Percentiles rank a stretch among this genome's conserved stretches.
Evolutionary conservation across 2,888 invertebrate genomes (phyloP).

Genomic region (Papilio demoleus): DNA sequence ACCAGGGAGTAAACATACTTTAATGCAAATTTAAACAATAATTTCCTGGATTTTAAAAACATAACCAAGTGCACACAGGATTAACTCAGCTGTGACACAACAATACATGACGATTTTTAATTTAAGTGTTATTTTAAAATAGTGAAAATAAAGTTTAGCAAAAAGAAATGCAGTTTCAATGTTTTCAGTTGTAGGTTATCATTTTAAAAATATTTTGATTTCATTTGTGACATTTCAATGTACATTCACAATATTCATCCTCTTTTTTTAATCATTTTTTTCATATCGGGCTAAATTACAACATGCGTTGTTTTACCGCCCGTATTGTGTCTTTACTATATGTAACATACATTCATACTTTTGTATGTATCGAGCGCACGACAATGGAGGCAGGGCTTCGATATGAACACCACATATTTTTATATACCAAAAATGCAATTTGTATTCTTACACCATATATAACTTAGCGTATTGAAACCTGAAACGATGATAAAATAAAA

Average conservation of each 20-base stretch:
- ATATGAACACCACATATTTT: not conserved
- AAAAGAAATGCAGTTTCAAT: not conserved
- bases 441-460: constrained; percentile 19
- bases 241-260: too few relatives aligned
- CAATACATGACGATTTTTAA: too few relatives aligned
- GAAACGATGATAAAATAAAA: not conserved
- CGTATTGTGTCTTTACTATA: not conserved
- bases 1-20: not conserved
- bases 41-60: not conserved
- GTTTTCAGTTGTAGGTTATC: too few relatives aligned
- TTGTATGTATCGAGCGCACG: not conserved
- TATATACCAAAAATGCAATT: constrained; percentile 27
- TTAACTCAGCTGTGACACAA: not conserved
- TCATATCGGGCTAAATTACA: too few relatives aligned
- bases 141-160: not conserved
- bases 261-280: too few relatives aligned
- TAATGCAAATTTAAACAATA: not conserved
- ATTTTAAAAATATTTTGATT: too few relatives aligned
- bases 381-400: not conserved
- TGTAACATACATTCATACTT: not conserved
- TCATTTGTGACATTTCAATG: too few relatives aligned
- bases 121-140: not conserved
- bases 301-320: too few relatives aligned
- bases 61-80: not conserved
- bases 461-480: constrained; percentile 27